phyloP scores from a whole-genome alignment of 2,113 vertebrate species.

The Anguilla rostrata region DNA sequence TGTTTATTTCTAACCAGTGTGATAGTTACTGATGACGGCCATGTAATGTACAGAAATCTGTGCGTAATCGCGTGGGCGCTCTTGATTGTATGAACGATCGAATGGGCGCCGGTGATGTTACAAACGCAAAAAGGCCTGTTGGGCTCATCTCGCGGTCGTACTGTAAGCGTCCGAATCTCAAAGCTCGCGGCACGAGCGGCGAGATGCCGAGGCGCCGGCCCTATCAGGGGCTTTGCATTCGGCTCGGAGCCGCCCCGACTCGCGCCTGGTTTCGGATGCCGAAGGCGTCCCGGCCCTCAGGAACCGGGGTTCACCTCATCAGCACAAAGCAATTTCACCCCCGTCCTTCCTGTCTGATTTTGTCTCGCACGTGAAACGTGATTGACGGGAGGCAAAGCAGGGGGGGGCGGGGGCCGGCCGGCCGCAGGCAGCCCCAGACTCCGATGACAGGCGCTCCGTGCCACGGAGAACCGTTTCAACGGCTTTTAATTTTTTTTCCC shows the following conservation, averaged over 20 bases:
- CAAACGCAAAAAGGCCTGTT: not conserved
- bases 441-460: not conserved
- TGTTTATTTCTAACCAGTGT: too few species aligned
- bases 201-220: not conserved
- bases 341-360: not conserved
- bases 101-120: too few species aligned
- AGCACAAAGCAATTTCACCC: not conserved
- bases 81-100: too few species aligned
- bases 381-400: not conserved
- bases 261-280: not conserved
- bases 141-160: not conserved
- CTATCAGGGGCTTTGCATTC: not conserved
- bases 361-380: not conserved
- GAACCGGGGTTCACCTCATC: not conserved
- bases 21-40: too few species aligned
- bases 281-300: not conserved
- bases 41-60: too few species aligned
- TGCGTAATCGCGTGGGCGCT: too few species aligned
- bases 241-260: not conserved
- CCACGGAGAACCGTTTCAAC: not conserved
- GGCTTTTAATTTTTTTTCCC: too few species aligned
- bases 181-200: not conserved
- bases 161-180: not conserved
- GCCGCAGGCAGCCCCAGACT: not conserved
- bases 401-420: too few species aligned